Base-by-base conservation (phyloP, 1,140 invertebrate species). In the Tyrophagus putrescentiae region DNA sequence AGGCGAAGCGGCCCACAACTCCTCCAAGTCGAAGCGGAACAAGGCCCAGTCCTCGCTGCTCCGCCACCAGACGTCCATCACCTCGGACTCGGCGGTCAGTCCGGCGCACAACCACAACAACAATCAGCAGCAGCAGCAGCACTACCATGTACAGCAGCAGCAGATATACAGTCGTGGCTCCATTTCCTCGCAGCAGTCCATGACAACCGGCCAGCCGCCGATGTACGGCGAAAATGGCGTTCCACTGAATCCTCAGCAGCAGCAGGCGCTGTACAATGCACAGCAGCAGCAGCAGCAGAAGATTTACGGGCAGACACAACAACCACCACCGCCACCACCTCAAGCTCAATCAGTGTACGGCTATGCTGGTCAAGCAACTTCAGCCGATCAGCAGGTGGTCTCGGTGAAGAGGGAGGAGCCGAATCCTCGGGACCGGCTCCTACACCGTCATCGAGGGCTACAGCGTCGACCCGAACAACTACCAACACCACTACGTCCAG, bases 261-360 rank as follows among this genome's bases (percentile, higher is more conserved):
- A 64, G 31, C 32, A 59, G 52, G 62, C 64, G 23, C 54, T 57
- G 21, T 7, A 28, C 45, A 11, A 31, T 41, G 36, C 53, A 31
- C 39, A 31, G 48, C 57, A 4, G 60, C 64, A 63, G 60, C 60
- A 58, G 56, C 64, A 42, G 4, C 57, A 60, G 4, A 57, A 58
- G n/a, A 59, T n/a, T 4, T 23, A 34, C 28, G 48, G 7, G 16
- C 57, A 61, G 28, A 9, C 31, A 50, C 34, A 50, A 27, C 61
- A 50, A 31, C 28, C 57, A 21, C 60, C 61, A 5, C 4, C 60
- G 45, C 54, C 60, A 36, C 45, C 45, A 18, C 54, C n/a, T 13
- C 58, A 42, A 54, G 11, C 48, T 11, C 70, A 76, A 82, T 29
- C 23, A 21, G 31, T 18, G 21, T 48, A 6, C 45, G 18, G 7